Evolutionary conservation across 2,888 invertebrate genomes (phyloP), one percentile per base, ranked within the genome.

Genomic region (Deladenus siricidicola): DNA sequence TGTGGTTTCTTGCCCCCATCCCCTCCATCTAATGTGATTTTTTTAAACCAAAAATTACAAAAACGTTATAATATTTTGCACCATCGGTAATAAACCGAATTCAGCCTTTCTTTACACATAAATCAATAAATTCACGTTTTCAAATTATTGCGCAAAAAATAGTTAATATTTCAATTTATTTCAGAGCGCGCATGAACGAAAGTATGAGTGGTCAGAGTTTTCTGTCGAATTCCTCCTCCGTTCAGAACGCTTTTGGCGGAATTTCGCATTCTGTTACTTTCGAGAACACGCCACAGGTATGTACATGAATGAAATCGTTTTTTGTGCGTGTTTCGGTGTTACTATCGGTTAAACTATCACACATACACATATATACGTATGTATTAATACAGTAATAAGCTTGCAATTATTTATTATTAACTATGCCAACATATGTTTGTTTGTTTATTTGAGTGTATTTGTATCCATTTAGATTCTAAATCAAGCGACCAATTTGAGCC

Each of bases 121-220:
- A 30, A 29, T 2, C 4, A 50, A 50, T 28, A 4, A 48, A 2
- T 1, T 26, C 24, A 48, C 24, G 23, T 0, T 26, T 23, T 4
- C n/a, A 2, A 34, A 21, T 14, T 56, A 21, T 17, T 17, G 4
- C 19, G 4, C 23, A 21, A 55, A 30, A 10, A 10, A 4, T 58
- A 43, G 26, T 6, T 1, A 3, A 10, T 14, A 8, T 8, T 10
- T n/a, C n/a, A n/a, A n/a, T n/a, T 56, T 29, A 42, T 58, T 66
- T 48, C 47, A 68, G 68, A 44, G 61, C 68, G 4, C 48, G 68
- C 34, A 68, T 68, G 68, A 68, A 68, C 50, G 69, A 68, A 56
- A 70, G 69, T 44, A 64, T 68, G 54, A 68, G 68, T 39, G 68
- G 68, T 2, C 68, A 68, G 45, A 67, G 66, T 42, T 68, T 68